Percentiles rank a stretch among this genome's conserved stretches.
Evolutionary conservation across 2,888 invertebrate genomes (phyloP).

Genomic region (Himalopsyche tibetana): DNA sequence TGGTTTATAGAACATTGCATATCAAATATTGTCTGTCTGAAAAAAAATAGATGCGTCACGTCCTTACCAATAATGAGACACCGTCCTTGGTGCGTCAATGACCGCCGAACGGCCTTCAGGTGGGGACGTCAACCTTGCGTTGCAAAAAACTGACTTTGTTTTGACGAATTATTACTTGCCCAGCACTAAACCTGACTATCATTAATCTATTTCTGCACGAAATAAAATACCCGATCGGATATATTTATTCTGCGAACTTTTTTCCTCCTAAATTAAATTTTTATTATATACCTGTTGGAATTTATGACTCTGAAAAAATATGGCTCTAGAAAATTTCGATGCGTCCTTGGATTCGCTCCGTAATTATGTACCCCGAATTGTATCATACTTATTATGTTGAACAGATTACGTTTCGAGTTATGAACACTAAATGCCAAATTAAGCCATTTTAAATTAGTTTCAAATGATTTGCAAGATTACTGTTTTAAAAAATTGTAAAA

Average conservation of each 20-base stretch:
- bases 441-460: too few species aligned
- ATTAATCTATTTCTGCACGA: constrained; percentile 6
- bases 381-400: not conserved
- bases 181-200: not conserved
- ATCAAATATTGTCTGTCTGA: not conserved
- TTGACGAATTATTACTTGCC: constrained; percentile 21
- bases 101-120: constrained; percentile 26
- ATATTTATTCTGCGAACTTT: not conserved
- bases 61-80: not conserved
- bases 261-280: constrained; percentile 3
- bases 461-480: too few species aligned
- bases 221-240: not conserved
- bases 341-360: not conserved
- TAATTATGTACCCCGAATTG: not conserved
- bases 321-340: not conserved
- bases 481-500: too few species aligned
- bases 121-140: constrained; percentile 24
- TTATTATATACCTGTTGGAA: constrained; percentile 2
- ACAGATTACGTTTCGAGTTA: not conserved
- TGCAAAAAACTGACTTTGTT: constrained; percentile 21
- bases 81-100: not conserved
- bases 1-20: not conserved
- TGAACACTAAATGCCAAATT: too few species aligned
- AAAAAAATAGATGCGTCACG: constrained; percentile 34
- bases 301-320: not conserved